Evolutionary conservation across 2,888 invertebrate genomes (phyloP).

Genomic region (Lasioglossum marginatum): DNA sequence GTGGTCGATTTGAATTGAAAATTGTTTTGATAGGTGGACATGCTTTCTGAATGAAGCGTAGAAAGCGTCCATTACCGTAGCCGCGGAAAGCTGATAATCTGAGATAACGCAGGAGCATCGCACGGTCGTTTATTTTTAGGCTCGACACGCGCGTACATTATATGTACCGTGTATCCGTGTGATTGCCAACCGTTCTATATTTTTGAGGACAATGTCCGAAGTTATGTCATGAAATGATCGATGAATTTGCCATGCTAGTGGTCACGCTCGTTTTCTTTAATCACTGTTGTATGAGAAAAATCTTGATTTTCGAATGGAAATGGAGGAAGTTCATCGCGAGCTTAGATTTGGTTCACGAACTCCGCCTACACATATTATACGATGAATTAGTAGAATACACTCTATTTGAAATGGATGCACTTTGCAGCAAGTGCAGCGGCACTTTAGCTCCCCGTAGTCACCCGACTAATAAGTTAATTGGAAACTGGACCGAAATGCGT

Average conservation of each 20-base stretch:
- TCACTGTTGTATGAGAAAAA: too few relatives aligned
- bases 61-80: neutral
- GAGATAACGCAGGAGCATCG: slow-evolving; percentile 11
- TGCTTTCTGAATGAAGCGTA: neutral
- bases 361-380: neutral
- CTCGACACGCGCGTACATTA: slow-evolving; percentile 10
- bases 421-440: neutral
- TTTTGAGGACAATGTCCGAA: slow-evolving; percentile 57
- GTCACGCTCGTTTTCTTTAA: neutral
- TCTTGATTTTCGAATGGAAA: too few relatives aligned
- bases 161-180: neutral
- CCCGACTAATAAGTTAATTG: neutral
- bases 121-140: slow-evolving; percentile 39
- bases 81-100: neutral
- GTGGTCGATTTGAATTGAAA: neutral
- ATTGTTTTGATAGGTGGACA: neutral
- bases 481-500: neutral
- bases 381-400: neutral
- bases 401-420: neutral
- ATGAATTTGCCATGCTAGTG: slow-evolving; percentile 19
- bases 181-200: slow-evolving; percentile 45
- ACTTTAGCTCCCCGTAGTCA: neutral
- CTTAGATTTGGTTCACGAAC: neutral
- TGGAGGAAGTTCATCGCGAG: neutral
- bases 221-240: slow-evolving; percentile 25